Evolutionary conservation across 2,888 invertebrate genomes (phyloP).

Genomic region (Pomacea canaliculata): DNA sequence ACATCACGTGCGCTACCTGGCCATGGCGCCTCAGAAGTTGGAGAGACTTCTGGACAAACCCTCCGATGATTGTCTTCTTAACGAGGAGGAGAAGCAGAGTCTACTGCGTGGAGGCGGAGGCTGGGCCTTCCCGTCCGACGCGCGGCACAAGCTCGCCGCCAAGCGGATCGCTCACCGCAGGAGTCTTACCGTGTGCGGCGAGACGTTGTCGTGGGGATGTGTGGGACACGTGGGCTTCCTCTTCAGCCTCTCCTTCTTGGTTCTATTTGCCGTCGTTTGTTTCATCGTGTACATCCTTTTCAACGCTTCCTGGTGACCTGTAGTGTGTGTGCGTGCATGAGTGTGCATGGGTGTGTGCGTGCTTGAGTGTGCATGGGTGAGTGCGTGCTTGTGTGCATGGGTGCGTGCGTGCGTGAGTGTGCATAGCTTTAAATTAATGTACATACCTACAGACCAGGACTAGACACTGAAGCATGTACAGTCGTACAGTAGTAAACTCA

Average conservation of each 20-base stretch:
- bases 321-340: not conserved
- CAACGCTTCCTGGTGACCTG: no score
- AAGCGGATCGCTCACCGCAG: no score
- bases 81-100: not conserved
- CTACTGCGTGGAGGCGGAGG: not conserved
- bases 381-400: not conserved
- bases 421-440: not conserved
- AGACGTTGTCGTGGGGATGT: not conserved
- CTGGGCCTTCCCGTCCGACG: not conserved
- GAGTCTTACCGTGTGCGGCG: not conserved
- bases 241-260: not conserved
- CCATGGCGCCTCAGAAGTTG: not conserved
- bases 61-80: not conserved
- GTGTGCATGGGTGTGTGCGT: not conserved
- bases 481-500: no score
- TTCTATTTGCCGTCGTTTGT: not conserved
- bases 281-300: not conserved
- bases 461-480: no score
- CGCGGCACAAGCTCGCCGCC: not conserved
- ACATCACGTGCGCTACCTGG: constrained; percentile 17
- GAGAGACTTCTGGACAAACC: not conserved
- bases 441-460: no score
- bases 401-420: not conserved
- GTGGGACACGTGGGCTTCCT: not conserved
- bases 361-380: not conserved